These are phyloP conservation scores for Mandrillus leucophaeus DNA, from an alignment of 2,113 vertebrate species.

Conservation along the genomic window DNA sequence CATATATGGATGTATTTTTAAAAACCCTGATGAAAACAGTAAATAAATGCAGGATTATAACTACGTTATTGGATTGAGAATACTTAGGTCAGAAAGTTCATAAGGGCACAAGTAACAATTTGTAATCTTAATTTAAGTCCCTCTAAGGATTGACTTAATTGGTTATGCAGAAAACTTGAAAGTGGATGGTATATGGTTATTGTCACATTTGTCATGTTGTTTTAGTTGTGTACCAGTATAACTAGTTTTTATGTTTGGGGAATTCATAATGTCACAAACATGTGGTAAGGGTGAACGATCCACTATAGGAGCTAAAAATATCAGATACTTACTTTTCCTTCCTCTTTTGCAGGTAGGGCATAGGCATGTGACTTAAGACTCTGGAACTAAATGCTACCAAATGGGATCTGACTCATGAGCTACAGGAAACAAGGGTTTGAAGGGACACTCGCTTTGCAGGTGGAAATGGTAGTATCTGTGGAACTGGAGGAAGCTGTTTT, in stretches of 20 bases:
- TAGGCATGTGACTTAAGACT: neutral
- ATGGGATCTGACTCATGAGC: neutral
- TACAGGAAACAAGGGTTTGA: neutral
- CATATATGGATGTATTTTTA: neutral
- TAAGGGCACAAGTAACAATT: neutral
- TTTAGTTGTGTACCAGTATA: neutral
- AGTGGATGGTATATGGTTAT: neutral
- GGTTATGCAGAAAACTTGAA: neutral
- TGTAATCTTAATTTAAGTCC: neutral
- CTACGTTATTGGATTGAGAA: neutral
- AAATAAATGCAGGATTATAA: neutral
- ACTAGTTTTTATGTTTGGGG: neutral
- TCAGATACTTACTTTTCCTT: neutral
- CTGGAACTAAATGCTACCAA: neutral
- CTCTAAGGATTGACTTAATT: neutral
- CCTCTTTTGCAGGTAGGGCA: neutral
- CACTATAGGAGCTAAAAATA: neutral
- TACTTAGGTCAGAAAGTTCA: conserved; percentile 4
- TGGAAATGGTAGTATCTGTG: neutral
- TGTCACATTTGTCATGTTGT: neutral
- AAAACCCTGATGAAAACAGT: neutral
- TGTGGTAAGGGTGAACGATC: neutral
- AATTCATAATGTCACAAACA: neutral
- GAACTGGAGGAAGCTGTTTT: neutral
- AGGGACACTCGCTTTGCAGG: neutral